Evolutionary conservation across 92 coral and sea anemone species (phyloP).

Genomic region (Zoanthus sociatus): DNA sequence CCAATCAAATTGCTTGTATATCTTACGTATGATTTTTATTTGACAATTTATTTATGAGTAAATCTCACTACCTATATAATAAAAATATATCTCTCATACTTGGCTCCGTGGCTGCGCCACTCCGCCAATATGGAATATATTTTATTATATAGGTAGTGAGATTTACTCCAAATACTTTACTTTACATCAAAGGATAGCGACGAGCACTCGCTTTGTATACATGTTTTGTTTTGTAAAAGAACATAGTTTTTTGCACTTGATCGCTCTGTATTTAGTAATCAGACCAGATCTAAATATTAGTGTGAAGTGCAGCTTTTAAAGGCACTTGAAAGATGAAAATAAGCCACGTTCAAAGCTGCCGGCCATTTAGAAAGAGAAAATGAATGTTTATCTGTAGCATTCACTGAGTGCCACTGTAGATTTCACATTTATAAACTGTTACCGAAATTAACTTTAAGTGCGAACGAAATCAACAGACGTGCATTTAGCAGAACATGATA

Average conservation of each 20-base stretch:
- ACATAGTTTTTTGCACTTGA: conserved; percentile 60
- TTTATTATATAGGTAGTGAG: too few relatives aligned
- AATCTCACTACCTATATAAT: too few relatives aligned
- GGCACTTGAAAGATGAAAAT: conserved; percentile 35
- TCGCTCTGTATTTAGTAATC: conserved; percentile 46
- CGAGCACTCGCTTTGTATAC: conserved; percentile 70
- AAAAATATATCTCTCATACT: too few relatives aligned
- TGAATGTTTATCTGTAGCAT: neutral
- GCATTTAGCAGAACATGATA: conserved; percentile 43
- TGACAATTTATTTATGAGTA: too few relatives aligned
- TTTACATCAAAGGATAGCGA: conserved; percentile 69
- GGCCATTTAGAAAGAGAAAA: neutral
- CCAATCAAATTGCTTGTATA: too few relatives aligned
- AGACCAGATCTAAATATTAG: conserved; percentile 22
- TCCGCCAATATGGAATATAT: too few relatives aligned
- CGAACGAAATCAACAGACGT: conserved; percentile 26
- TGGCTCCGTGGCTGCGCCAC: too few relatives aligned
- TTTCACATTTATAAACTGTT: conserved; percentile 9
- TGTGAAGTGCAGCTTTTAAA: conserved; percentile 11
- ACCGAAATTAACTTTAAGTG: conserved; percentile 21
- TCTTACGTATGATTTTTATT: too few relatives aligned
- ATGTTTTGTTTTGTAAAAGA: conserved; percentile 68
- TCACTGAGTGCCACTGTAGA: conserved; percentile 19
- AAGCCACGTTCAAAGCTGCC: conserved; percentile 9
- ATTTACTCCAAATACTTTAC: conserved; percentile 2